Evolutionary conservation across 2,113 vertebrate species (phyloP), one percentile per base, ranked within the genome.

Genomic region (Macheiramphus alcinus): DNA sequence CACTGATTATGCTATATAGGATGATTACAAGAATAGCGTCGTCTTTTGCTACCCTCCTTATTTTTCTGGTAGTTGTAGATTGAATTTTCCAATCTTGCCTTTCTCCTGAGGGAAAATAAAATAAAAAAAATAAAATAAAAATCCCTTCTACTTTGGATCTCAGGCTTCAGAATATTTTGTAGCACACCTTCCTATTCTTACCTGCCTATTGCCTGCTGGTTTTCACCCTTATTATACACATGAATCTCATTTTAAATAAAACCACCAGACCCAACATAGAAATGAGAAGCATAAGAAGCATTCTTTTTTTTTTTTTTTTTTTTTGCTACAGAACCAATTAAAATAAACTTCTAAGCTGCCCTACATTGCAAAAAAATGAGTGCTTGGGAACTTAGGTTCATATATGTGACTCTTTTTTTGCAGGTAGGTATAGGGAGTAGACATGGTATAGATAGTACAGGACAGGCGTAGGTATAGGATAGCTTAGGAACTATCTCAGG

Each of bases 371-470:
- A 34, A 40, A 86, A 26, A 79, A 22, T 10, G 0, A 62, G 2
- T 43, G 5, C n/a, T 76, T 80, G 29, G 52, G 36, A 56, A 52
- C 14, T 58, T 62, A n/a, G 3, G 10, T 59, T 68, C 11, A 21
- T 23, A 6, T 20, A 45, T 21, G 6, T 50, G 14, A 34, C 86
- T 63, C 4, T 63, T 16, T 47, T 87, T 80, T 59, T 52, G 15
- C 7, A 56, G 27, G 11, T 4, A 61, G 16, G 5, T 61, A 7
- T 20, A 70, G 32, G 43, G 10, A 55, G 8, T 43, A 73, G 36
- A 23, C 1, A 0, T 20, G 4, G 4, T 67, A 63, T 26, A 63
- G 6, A 4, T 16, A 22, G 5, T 32, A 80, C 4, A 63, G 8
- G 31, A 85, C 9, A 71, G 32, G 67, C 4, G 5, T 29, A 67